A percentile compares a stretch with the other conserved stretches of the same genome.
These are phyloP conservation scores for Synanceia verrucosa DNA, from an alignment of 2,797 vertebrate genomes.

Conservation along the genomic window DNA sequence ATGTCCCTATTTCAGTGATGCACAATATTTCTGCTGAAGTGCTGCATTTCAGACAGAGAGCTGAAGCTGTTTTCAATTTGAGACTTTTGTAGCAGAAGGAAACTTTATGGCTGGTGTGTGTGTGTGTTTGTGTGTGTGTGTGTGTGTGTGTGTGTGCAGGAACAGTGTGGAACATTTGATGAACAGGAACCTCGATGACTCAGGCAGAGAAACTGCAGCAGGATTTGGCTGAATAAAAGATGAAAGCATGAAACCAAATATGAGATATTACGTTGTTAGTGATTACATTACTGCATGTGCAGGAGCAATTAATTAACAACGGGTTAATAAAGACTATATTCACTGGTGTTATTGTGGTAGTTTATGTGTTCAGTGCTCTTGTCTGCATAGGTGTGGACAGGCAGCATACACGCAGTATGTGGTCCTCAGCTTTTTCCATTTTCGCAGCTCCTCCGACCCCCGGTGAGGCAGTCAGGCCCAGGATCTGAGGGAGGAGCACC, in stretches of 20 bases:
- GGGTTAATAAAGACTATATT: not conserved
- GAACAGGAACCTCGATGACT: conserved; percentile 23
- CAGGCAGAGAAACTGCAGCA: conserved; percentile 6
- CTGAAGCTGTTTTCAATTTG: conserved; percentile 33
- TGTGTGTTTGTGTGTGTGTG: not conserved
- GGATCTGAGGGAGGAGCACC: conserved; percentile 88
- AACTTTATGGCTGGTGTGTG: conserved; percentile 44
- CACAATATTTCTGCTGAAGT: not conserved
- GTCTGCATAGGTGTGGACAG: not conserved
- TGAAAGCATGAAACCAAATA: not conserved
- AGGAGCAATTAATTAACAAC: not conserved
- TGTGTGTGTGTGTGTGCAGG: not conserved
- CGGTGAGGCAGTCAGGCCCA: conserved; percentile 95
- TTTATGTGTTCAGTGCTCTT: not conserved
- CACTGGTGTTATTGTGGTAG: not conserved
- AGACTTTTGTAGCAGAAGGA: conserved; percentile 20
- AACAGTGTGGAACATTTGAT: conserved; percentile 58
- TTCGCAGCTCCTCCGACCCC: conserved; percentile 91
- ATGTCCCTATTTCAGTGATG: not conserved
- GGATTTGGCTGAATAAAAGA: conserved; percentile 9
- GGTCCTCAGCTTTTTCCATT: conserved; percentile 86
- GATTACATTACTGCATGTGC: not conserved
- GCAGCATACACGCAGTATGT: conserved; percentile 91
- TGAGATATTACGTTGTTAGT: not conserved
- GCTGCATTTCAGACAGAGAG: not conserved